Evolutionary conservation across 2,888 invertebrate species (phyloP).

Genomic region (Odontothrips loti): DNA sequence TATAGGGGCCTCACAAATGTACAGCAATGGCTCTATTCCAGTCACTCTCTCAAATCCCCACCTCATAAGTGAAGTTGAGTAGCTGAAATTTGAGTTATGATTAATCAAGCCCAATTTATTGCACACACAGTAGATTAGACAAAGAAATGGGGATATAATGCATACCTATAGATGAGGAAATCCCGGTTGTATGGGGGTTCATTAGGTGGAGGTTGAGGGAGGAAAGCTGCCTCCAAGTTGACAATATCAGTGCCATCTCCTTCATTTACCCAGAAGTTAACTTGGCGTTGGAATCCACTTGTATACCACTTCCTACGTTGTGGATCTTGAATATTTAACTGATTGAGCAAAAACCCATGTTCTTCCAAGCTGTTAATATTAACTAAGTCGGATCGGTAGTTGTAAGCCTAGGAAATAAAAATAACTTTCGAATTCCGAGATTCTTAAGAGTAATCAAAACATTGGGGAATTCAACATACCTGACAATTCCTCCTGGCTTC

Average conservation of each 20-base stretch:
- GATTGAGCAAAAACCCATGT: constrained; percentile 78
- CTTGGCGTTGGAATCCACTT: constrained; percentile 68
- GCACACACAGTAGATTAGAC: neutral
- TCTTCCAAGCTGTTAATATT: constrained; percentile 78
- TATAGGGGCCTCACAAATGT: constrained; percentile 85
- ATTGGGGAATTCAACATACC: constrained; percentile 40
- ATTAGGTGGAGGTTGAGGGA: constrained; percentile 57
- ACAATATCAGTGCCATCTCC: constrained; percentile 72
- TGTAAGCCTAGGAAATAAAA: constrained; percentile 6
- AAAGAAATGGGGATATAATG: neutral
- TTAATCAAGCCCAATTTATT: neutral
- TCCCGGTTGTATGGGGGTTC: constrained; percentile 56
- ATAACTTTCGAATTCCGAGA: constrained; percentile 22
- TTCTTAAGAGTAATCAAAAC: constrained; percentile 23
- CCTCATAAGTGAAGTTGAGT: constrained; percentile 62
- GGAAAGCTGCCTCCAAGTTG: constrained; percentile 76
- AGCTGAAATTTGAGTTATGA: constrained; percentile 41
- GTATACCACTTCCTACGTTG: constrained; percentile 84
- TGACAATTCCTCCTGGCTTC: constrained; percentile 80
- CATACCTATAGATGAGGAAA: constrained; percentile 70
- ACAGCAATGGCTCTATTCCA: constrained; percentile 71
- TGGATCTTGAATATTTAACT: constrained; percentile 77
- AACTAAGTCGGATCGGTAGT: constrained; percentile 73
- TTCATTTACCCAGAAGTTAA: constrained; percentile 78
- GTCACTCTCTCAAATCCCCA: constrained; percentile 82